These are phyloP conservation scores for Osmerus eperlanus DNA, from an alignment of 2,113 vertebrate species.

Conservation along the genomic window DNA sequence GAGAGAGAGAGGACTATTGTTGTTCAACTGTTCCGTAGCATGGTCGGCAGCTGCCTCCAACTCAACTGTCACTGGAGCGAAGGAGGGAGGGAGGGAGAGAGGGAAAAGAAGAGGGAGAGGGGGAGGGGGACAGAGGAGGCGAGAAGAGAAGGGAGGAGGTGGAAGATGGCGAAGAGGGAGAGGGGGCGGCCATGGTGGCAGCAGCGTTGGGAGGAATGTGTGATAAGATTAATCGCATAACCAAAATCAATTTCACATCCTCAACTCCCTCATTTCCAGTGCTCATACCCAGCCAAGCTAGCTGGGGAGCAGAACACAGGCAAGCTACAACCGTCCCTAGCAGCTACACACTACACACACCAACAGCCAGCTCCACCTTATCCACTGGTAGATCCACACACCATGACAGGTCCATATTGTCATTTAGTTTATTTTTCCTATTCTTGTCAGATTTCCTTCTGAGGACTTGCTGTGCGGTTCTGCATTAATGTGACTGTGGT, in stretches of 20 bases:
- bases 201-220: slow-evolving; percentile 8
- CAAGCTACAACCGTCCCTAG: neutral
- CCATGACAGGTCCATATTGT: too few relatives aligned
- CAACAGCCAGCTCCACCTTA: neutral
- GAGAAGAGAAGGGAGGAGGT: slow-evolving; percentile 16
- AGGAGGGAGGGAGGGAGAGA: neutral
- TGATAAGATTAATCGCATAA: slow-evolving; percentile 55
- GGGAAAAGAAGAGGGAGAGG: slow-evolving; percentile 28
- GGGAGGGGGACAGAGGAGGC: neutral
- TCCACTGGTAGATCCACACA: neutral
- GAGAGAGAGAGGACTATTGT: slow-evolving; percentile 1
- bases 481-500: slow-evolving; percentile 1
- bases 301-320: neutral
- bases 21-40: slow-evolving; percentile 11
- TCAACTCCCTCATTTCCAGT: slow-evolving; percentile 40
- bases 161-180: slow-evolving; percentile 3
- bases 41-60: slow-evolving; percentile 11
- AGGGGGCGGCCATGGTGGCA: slow-evolving; percentile 7
- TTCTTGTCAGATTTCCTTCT: neutral
- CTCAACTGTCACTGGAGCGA: slow-evolving; percentile 12
- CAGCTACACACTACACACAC: neutral
- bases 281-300: neutral
- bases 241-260: slow-evolving; percentile 64
- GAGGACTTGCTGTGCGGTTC: neutral
- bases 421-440: too few relatives aligned